Conservation (phyloP, 2,797 vertebrate species). For the Eupleurogrammus muticus region DNA sequence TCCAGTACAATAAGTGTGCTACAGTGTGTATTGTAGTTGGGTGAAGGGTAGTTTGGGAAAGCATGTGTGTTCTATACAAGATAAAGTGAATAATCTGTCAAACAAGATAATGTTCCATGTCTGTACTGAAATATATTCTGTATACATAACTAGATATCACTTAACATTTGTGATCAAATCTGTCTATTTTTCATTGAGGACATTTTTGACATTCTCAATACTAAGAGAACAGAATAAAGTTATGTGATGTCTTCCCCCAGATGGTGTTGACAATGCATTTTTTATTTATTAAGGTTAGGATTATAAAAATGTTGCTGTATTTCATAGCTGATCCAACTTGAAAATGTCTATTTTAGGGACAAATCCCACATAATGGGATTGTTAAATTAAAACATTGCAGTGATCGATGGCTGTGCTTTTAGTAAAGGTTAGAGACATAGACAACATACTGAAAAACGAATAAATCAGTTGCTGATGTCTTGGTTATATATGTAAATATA, state of each 20-base stretch:
- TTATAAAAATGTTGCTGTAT: background rate
- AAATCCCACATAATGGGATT: too few species aligned
- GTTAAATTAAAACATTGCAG: too few species aligned
- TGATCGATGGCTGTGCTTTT: too few species aligned
- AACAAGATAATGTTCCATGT: constrained; percentile 13
- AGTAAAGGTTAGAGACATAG: too few species aligned
- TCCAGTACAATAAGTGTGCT: constrained; percentile 1
- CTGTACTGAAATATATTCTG: constrained; percentile 17
- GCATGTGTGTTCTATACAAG: constrained; percentile 18
- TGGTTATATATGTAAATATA: too few species aligned
- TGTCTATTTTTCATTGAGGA: constrained; percentile 40
- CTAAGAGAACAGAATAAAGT: constrained; percentile 41
- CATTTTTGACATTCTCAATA: constrained; percentile 38
- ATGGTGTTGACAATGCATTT: constrained; percentile 4
- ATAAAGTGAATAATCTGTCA: background rate
- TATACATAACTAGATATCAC: constrained; percentile 18
- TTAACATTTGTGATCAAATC: constrained; percentile 39
- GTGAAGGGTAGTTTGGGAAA: background rate
- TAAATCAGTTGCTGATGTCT: too few species aligned
- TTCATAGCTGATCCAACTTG: too few species aligned
- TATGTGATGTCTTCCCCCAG: constrained; percentile 19
- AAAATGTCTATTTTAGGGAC: too few species aligned
- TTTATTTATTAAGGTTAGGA: background rate
- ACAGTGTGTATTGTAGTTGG: constrained; percentile 21
- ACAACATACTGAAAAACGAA: too few species aligned